Conservation (phyloP, 1,140 invertebrate genomes). For the Nymphalis io region DNA sequence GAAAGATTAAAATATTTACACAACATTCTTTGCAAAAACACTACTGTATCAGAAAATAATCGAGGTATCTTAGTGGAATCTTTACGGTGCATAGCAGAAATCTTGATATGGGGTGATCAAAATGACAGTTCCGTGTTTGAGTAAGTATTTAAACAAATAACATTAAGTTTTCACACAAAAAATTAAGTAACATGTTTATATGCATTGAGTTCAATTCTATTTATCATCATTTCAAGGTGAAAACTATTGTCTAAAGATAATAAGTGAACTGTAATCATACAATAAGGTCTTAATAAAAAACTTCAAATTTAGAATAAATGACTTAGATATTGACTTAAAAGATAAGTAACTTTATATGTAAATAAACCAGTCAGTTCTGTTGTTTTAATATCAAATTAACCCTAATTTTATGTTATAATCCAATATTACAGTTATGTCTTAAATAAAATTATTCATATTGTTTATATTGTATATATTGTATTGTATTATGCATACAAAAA, state of each 20-base stretch:
- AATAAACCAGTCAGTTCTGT: no score
- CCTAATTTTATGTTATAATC: no score
- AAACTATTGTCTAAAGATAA: background rate
- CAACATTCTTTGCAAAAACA: constrained; percentile 97
- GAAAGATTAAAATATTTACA: constrained; percentile 98
- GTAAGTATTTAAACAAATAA: constrained; percentile 83
- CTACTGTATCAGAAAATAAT: constrained; percentile 97
- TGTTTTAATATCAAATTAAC: no score
- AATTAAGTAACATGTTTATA: background rate
- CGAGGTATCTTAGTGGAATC: constrained; percentile 97
- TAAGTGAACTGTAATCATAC: background rate
- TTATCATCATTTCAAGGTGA: constrained; percentile 2
- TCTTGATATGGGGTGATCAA: constrained; percentile 99
- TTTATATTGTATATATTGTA: no score
- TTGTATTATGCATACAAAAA: no score
- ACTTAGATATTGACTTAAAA: no score
- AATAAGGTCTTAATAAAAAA: no score
- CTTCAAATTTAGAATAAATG: no score
- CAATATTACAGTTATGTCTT: no score
- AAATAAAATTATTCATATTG: no score
- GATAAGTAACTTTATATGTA: no score
- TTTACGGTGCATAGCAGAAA: constrained; percentile 97
- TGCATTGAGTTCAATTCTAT: constrained; percentile 6
- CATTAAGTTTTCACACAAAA: background rate
- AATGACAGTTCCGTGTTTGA: constrained; percentile 99